phyloP scores from a whole-genome alignment of 2,888 invertebrate genomes.

The Drosophila pseudotalamancana region DNA sequence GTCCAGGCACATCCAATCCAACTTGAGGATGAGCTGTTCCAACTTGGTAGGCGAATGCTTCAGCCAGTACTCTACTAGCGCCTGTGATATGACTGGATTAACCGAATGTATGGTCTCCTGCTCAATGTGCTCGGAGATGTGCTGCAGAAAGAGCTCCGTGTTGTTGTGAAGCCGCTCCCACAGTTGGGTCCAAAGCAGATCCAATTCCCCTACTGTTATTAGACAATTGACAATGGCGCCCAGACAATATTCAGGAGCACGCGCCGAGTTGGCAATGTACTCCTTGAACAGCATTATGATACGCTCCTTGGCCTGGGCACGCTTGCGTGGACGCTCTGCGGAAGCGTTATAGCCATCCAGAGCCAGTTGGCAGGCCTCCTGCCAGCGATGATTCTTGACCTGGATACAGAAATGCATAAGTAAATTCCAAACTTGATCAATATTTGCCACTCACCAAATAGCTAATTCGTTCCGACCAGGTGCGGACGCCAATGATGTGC shows the following conservation, averaged over 20 bases:
- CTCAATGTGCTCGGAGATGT: conserved; percentile 89
- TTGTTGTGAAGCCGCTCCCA: conserved; percentile 86
- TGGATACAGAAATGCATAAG: conserved; percentile 10
- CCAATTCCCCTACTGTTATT: conserved; percentile 83
- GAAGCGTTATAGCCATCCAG: conserved; percentile 84
- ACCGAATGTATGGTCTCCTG: conserved; percentile 87
- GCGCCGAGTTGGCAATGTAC: conserved; percentile 83
- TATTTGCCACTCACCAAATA: conserved; percentile 85
- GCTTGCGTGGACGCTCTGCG: conserved; percentile 82
- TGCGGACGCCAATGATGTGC: conserved; percentile 87
- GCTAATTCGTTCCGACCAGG: conserved; percentile 88
- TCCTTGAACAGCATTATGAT: conserved; percentile 85
- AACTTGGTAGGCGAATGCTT: conserved; percentile 87
- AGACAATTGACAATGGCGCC: conserved; percentile 82
- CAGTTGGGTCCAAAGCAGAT: conserved; percentile 87
- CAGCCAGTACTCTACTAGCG: conserved; percentile 89
- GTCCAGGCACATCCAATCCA: conserved; percentile 91
- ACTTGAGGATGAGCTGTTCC: conserved; percentile 89
- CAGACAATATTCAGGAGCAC: conserved; percentile 84
- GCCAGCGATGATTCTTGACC: conserved; percentile 86
- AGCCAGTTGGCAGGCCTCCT: conserved; percentile 86
- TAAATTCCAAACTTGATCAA: neutral
- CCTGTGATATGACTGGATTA: conserved; percentile 90
- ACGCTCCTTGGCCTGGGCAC: conserved; percentile 84
- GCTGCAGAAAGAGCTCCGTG: conserved; percentile 87